Evolutionary conservation across 2,888 invertebrate species (phyloP).

Genomic region (Venustoraphidia nigricollis): DNA sequence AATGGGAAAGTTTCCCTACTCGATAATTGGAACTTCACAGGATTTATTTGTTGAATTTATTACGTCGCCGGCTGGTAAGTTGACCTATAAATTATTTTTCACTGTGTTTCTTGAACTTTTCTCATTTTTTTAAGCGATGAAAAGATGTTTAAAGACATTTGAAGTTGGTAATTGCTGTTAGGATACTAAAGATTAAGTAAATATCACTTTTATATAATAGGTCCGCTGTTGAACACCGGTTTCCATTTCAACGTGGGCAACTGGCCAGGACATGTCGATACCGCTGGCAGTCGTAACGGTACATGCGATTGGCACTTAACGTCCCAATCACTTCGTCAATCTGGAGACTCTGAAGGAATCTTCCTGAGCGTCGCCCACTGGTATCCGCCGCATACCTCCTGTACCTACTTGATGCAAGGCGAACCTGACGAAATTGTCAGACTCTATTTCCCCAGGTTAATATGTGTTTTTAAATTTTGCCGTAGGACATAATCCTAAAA

Average conservation of each 20-base stretch:
- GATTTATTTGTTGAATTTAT: slow-evolving; percentile 81
- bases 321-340: slow-evolving; percentile 61
- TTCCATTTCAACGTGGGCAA: slow-evolving; percentile 92
- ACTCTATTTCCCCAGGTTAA: slow-evolving; percentile 74
- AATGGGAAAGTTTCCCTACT: slow-evolving; percentile 86
- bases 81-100: background rate
- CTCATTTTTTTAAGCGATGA: background rate
- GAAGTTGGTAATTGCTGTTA: too few species aligned
- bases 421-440: slow-evolving; percentile 75
- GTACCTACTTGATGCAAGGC: slow-evolving; percentile 80
- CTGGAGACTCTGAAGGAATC: slow-evolving; percentile 73
- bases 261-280: slow-evolving; percentile 86
- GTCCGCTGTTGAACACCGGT: slow-evolving; percentile 79
- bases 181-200: too few species aligned
- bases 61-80: slow-evolving; percentile 58
- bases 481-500: background rate
- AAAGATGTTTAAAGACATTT: background rate
- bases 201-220: slow-evolving; percentile 20
- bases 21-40: slow-evolving; percentile 83
- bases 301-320: slow-evolving; percentile 81
- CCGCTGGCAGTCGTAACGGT: slow-evolving; percentile 71
- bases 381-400: slow-evolving; percentile 87
- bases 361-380: slow-evolving; percentile 85
- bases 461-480: background rate
- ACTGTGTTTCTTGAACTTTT: background rate